Evolutionary conservation across 2,888 invertebrate species (phyloP), one percentile per base, ranked within the genome.

Genomic region (Oegoconia quadripuncta): DNA sequence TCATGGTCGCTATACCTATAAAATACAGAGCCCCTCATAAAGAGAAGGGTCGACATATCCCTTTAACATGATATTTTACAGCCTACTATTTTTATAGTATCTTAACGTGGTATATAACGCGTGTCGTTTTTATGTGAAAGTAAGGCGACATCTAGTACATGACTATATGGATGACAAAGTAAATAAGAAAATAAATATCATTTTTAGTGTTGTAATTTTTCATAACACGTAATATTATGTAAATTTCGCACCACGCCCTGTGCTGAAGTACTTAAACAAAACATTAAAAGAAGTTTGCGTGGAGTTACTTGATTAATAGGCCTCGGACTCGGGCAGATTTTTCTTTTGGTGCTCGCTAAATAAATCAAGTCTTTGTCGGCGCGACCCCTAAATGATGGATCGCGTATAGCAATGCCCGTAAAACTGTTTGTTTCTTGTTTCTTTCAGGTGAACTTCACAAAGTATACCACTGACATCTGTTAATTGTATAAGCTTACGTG

Each of bases 331-430:
- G 27, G 25, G 39, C 20, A 34, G 41, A 47, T 46, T 47, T 52
- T 55, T 52, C 52, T 41, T 40, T 12, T 34, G 38, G 40, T 42
- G 48, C 42, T 42, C 22, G 39, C 39, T 44, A 48, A 63, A 69
- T 61, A 59, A 64, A 62, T 59, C 58, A 55, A 46, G 40, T 48
- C 53, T 59, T 62, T 59, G 49, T 58, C 56, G 48, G 37, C 49
- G 44, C 40, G 47, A 33, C 42, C 48, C 46, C 46, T 62, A 59
- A 66, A 63, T 65, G 66, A 64, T 55, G 54, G 44, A 71, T 68
- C 46, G 63, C 65, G 64, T 61, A 64, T 52, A 53, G 5, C 15
- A 15, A 25, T 32, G 41, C 37, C 13, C 39, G 37, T 36, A 35
- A 23, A 37, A 22, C 44, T 46, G 52, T 62, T 63, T 58, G 43